These are phyloP conservation scores for Tetramorium bicarinatum DNA, from an alignment of 2,888 invertebrate species.

Conservation along the genomic window DNA sequence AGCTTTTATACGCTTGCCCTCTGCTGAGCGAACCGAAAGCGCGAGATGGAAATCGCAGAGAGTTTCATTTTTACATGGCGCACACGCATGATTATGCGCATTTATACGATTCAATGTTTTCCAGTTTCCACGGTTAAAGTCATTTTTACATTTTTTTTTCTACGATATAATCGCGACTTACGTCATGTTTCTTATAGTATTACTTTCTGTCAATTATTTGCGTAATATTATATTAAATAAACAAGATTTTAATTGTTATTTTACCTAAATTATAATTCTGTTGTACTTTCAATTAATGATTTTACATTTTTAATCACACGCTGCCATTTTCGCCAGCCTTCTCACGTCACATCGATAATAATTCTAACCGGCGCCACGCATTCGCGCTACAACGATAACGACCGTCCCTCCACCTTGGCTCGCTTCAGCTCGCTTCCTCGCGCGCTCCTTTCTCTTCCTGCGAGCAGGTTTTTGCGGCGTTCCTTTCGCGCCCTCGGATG, in stretches of 20 bases:
- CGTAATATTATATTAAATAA: not conserved
- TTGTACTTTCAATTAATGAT: not conserved
- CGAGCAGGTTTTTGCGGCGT: constrained; percentile 70
- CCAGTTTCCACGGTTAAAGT: not conserved
- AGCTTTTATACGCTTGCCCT: constrained; percentile 78
- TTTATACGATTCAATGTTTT: constrained; percentile 7
- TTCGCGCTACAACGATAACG: constrained; percentile 68
- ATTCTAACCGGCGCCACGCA: constrained; percentile 58
- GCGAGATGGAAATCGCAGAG: constrained; percentile 74
- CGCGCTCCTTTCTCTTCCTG: constrained; percentile 68
- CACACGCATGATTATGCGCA: constrained; percentile 15
- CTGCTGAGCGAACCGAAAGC: constrained; percentile 62
- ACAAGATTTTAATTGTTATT: not conserved
- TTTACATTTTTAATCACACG: not conserved
- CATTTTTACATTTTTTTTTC: not conserved
- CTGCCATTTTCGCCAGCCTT: constrained; percentile 48
- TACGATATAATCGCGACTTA: not conserved
- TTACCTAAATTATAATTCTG: not conserved
- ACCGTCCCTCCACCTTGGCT: constrained; percentile 69
- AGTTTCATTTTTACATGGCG: constrained; percentile 44
- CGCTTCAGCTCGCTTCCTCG: constrained; percentile 61
- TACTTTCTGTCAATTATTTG: not conserved
- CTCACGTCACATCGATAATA: constrained; percentile 67
- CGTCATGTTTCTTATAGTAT: not conserved
- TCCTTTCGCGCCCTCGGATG: constrained; percentile 76